Base-by-base conservation (phyloP, 2,888 invertebrate genomes). In the Laothoe populi region DNA sequence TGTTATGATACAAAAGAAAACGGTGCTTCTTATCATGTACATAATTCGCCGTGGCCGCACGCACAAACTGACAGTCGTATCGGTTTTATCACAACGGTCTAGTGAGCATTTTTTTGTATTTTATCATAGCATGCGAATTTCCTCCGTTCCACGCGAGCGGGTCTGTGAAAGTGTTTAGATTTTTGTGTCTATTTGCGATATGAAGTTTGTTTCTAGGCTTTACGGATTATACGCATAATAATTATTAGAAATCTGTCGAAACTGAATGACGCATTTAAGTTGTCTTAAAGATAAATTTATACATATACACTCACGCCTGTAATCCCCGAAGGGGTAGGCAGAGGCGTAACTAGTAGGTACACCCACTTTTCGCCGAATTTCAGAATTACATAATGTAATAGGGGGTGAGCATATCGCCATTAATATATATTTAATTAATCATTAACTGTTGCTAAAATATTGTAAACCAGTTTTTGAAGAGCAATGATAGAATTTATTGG, bases 81-180 rank as follows among this genome's bases (percentile, higher is more conserved):
- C 60, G 16, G 24, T 31, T 60, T 49, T 60, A 60, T 60, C 60
- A 60, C 48, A 49, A 48, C 48, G 60, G 16, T 60, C 40, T 48
- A 45, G 24, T n/a, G 59, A 38, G 38, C 44, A 16, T 38, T 40
- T n/a, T 35, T 38, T 46, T 46, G 8, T 31, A 31, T 16, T 42
- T 59, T 40, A 40, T 40, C 16, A 60, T 42, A 42, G 26, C 58
- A 58, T 60, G 59, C 59, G 48, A 60, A 60, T 40, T 48, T 44
- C 46, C 40, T 23, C 44, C 38, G 60, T 35, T 26, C 13, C 61
- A 57, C 31, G 23, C 48, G 38, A 59, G 53, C 44, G 44, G 24
- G 13, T 8, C 26, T 53, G 40, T 24, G 42, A 21, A 53, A 53
- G 53, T 53, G 35, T 5, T 4, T 31, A 1, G 53, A 31, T 19